Conservation (phyloP, 1,140 invertebrate species). For the Drosophila littoralis region DNA sequence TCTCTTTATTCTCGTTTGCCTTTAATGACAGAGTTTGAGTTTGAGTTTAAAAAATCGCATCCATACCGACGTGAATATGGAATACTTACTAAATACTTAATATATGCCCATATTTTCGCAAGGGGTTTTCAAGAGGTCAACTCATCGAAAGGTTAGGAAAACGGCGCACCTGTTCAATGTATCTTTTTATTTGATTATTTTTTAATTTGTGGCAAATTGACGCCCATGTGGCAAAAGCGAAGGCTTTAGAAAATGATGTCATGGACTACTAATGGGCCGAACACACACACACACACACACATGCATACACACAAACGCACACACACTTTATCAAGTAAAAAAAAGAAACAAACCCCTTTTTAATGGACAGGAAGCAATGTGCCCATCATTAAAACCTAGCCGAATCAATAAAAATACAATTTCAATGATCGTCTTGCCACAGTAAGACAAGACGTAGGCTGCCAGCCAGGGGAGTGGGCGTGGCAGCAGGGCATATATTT, state of each 20-base stretch:
- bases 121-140: slow-evolving; percentile 25
- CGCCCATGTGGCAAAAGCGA: slow-evolving; percentile 17
- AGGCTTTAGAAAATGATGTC: slow-evolving; percentile 41
- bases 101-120: background rate
- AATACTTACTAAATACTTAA: slow-evolving; percentile 7
- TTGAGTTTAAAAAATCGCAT: background rate
- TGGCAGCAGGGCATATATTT: background rate
- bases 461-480: background rate
- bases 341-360: background rate
- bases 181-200: background rate
- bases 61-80: background rate
- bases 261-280: slow-evolving; percentile 27
- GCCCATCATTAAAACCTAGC: slow-evolving; percentile 35
- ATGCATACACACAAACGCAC: too few species aligned
- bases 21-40: too few species aligned
- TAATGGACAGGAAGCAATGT: background rate
- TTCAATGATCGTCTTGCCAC: slow-evolving; percentile 14
- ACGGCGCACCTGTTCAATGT: slow-evolving; percentile 28
- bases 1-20: too few species aligned
- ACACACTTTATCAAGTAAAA: too few species aligned
- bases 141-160: slow-evolving; percentile 23
- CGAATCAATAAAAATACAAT: slow-evolving; percentile 54
- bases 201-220: slow-evolving; percentile 14
- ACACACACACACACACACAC: background rate
- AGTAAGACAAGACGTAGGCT: slow-evolving; percentile 1